Base-by-base conservation (phyloP, 2,113 vertebrate species). In the Caracal caracal region DNA sequence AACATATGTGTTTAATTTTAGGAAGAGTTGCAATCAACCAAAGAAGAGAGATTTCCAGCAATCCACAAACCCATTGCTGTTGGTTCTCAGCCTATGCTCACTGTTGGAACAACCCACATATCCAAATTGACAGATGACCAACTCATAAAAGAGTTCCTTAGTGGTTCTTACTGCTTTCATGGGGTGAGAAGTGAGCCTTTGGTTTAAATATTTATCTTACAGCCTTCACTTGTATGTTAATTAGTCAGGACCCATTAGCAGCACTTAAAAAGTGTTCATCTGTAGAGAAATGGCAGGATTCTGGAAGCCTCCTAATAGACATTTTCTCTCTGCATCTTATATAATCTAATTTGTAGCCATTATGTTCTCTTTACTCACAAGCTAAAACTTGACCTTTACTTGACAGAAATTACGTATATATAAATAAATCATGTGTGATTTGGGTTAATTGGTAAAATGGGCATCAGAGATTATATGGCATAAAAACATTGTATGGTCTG, bases 71-170 rank as follows among this genome's bases (percentile, higher is more conserved):
- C 99, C 33, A 98, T 99, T 94, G 98, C 99, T 12, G 98, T 99
- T 11, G 99, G 99, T 65, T 99, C 99, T 75, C 99, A 99, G 79
- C 97, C 99, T 1, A 96, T 99, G 56, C 97, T 99, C 84, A 99
- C 99, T 0, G 99, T 99, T 93, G 99, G 99, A 92, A 99, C 99
- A 84, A 99, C 99, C 19, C 99, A 99, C 98, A 99, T 99, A 97
- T 99, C 99, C 93, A 99, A 99, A n/a, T 33, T 99, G 96, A 99
- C 99, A 0, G 99, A 99, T 20, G 99, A 99, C 71, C 99, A 99
- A 82, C 99, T 99, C 12, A 99, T 99, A 97, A 99, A 99, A 96
- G 99, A 99, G 96, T 99, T 99, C 98, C 99, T 99, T 68, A 99
- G 99, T 70, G 99, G 99, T 53, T 99, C 99, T 0, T 99, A 99